phyloP scores from a whole-genome alignment of 2,113 vertebrate species.

The Falcunculus frontatus region DNA sequence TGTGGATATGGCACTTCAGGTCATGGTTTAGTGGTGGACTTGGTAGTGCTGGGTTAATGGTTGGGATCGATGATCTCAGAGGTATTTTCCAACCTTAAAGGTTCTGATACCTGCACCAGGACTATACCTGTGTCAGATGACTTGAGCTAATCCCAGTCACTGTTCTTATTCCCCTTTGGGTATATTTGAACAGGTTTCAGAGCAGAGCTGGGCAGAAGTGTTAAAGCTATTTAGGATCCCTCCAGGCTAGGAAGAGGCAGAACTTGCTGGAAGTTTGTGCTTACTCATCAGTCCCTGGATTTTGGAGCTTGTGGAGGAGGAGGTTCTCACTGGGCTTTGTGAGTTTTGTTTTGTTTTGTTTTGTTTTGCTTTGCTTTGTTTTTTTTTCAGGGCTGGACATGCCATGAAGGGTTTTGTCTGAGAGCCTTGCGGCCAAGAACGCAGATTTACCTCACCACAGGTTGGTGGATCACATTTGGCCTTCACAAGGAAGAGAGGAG shows the following conservation, averaged over 20 bases:
- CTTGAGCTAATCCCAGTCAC: neutral
- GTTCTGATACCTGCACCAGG: neutral
- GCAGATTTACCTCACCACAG: neutral
- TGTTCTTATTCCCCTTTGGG: neutral
- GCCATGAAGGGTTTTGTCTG: neutral
- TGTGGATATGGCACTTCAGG: neutral
- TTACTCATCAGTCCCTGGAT: conserved; percentile 1
- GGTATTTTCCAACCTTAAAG: neutral
- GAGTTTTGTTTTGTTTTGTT: neutral
- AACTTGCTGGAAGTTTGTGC: conserved; percentile 20
- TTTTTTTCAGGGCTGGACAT: conserved; percentile 10
- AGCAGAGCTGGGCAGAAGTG: neutral
- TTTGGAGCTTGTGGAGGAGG: neutral
- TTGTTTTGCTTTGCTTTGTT: neutral
- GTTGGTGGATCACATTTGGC: neutral
- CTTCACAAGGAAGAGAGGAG: neutral
- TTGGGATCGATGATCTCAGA: neutral
- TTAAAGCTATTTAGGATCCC: neutral
- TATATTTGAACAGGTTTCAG: neutral
- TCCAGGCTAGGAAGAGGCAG: conserved; percentile 29
- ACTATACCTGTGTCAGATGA: neutral
- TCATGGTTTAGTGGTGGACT: neutral
- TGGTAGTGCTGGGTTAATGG: neutral
- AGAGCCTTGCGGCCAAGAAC: neutral
- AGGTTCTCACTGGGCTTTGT: conserved; percentile 24